phyloP scores from a whole-genome alignment of 2,797 vertebrate genomes.

The Centroberyx gerrardi region DNA sequence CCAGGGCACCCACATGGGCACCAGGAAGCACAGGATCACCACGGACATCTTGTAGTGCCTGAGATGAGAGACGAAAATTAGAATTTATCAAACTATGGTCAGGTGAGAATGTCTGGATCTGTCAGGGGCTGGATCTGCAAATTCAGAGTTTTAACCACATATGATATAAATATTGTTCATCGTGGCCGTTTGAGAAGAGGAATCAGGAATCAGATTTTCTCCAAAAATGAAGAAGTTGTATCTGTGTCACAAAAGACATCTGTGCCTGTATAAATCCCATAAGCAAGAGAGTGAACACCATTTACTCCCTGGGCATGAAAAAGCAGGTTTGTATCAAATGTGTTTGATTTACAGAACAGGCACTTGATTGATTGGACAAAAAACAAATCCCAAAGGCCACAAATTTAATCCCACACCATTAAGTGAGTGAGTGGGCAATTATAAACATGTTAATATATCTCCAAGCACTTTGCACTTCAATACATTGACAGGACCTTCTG shows the following conservation, averaged over 20 bases:
- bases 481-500: constrained; percentile 9
- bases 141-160: too few relatives aligned
- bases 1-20: constrained; percentile 93
- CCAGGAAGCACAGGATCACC: constrained; percentile 89
- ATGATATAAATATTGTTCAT: too few relatives aligned
- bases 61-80: constrained; percentile 28
- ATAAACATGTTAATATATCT: constrained; percentile 1
- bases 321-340: not conserved
- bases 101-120: not conserved
- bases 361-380: too few relatives aligned
- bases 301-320: too few relatives aligned
- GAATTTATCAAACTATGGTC: not conserved
- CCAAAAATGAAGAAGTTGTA: too few relatives aligned
- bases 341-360: not conserved
- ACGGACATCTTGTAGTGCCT: constrained; percentile 93
- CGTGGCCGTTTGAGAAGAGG: too few relatives aligned
- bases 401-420: too few relatives aligned
- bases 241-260: too few relatives aligned
- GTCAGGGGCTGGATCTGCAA: not conserved
- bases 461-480: not conserved
- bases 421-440: not conserved
- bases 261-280: too few relatives aligned
- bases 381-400: too few relatives aligned
- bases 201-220: too few relatives aligned
- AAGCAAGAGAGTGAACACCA: too few relatives aligned